Base-by-base conservation (phyloP, 2,113 vertebrate genomes). In the Dromas ardeola region DNA sequence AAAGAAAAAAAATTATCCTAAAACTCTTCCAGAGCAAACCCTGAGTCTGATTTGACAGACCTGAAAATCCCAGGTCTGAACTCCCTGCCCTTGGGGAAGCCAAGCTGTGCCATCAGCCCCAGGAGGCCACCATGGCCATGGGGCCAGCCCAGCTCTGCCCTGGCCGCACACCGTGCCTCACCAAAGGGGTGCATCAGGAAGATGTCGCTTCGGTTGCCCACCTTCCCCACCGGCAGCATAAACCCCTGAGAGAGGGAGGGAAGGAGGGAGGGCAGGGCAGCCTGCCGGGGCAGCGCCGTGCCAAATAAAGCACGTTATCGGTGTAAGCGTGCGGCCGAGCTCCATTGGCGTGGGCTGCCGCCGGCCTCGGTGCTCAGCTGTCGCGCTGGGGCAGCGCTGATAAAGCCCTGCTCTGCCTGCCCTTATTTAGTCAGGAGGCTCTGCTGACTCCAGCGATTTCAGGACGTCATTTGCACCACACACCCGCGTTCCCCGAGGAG, bases 401-500 rank as follows among this genome's bases (percentile, higher is more conserved):
- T 98, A 98, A 97, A 98, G 98, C 98, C 97, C 93, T 97, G 98
- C 97, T 98, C 95, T 65, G 98, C 96, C 96, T 98, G 98, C 97
- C 99, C 99, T 98, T 99, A 99, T 99, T 99, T 99, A 99, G 99
- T 97, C 98, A 99, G 98, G 97, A 96, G 97, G 98, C 97, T 97
- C 98, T 98, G 98, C 98, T 98, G 98, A 98, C 98, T 97, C 93
- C 94, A 96, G 96, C 81, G 88, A 96, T 97, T 95, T 93, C 65
- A 72, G 93, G 98, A 98, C 97, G 98, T 99, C 98, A 99, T 98
- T 99, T 98, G 98, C 98, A 98, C 98, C 98, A 96, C 71, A 95
- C 91, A 90, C 93, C 81, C 87, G 74, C 86, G 56, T 88, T 97
- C 97, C 94, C 97, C 70, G 15, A 96, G 96, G 93, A 98, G 95